Conservation (phyloP, 2,888 invertebrate species). For the Euzophera pinguis region DNA sequence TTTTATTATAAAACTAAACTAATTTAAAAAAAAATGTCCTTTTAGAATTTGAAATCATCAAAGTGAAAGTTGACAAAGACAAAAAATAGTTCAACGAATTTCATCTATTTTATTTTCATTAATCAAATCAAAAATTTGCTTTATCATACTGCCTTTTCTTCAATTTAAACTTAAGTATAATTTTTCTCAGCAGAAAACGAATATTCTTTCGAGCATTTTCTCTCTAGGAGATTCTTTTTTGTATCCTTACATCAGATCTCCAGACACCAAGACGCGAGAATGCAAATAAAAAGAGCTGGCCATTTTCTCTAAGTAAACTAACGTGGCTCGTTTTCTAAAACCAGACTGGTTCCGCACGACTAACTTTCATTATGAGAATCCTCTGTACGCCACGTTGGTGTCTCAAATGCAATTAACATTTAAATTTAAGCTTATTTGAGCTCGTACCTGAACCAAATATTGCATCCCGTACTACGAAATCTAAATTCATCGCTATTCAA, state of each 20-base stretch:
- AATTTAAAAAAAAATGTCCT: background rate
- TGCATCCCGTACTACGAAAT: conserved; percentile 8
- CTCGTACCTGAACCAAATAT: conserved; percentile 12
- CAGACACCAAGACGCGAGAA: background rate
- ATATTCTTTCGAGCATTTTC: background rate
- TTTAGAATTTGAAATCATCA: too few species aligned
- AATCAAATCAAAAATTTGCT: background rate
- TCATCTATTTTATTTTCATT: too few species aligned
- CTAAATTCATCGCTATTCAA: background rate
- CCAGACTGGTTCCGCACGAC: conserved; percentile 8
- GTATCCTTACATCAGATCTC: conserved; percentile 3
- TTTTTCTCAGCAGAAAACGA: background rate
- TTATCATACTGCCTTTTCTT: too few species aligned
- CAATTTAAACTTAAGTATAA: background rate
- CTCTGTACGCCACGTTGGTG: conserved; percentile 1
- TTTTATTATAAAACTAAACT: background rate
- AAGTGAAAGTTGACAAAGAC: too few species aligned
- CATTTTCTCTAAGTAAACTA: conserved; percentile 9
- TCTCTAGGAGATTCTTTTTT: background rate
- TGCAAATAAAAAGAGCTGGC: conserved; percentile 7
- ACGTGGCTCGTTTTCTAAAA: conserved; percentile 2
- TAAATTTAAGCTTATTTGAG: conserved; percentile 8
- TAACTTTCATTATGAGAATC: conserved; percentile 9
- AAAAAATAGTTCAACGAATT: too few species aligned
- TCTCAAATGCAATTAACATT: conserved; percentile 12